These are phyloP conservation scores for Criorhina ranunculi DNA, from an alignment of 2,888 invertebrate species.

Conservation along the genomic window DNA sequence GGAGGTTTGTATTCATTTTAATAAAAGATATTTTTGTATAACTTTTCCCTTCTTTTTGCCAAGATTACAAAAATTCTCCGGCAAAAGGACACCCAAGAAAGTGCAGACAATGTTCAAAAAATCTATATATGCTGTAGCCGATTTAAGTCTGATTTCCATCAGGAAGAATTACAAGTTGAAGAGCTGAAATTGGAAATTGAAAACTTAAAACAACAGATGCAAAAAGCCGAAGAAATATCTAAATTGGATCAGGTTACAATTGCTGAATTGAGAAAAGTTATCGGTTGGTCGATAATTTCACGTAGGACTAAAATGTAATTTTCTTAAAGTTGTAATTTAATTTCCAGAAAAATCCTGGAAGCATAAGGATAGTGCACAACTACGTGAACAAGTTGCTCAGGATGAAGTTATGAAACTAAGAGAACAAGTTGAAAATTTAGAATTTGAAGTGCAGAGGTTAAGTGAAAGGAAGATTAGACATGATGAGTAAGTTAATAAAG, in stretches of 20 bases:
- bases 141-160: conserved; percentile 80
- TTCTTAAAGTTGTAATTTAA: neutral
- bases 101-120: conserved; percentile 83
- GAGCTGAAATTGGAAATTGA: conserved; percentile 80
- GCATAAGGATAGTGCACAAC: conserved; percentile 83
- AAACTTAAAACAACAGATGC: conserved; percentile 79
- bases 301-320: neutral
- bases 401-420: conserved; percentile 82
- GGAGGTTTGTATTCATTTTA: conserved; percentile 78
- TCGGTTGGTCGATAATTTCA: conserved; percentile 78
- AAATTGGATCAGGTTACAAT: conserved; percentile 83
- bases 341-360: conserved; percentile 83
- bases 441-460: conserved; percentile 81
- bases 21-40: neutral
- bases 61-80: conserved; percentile 82
- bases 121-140: conserved; percentile 81
- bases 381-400: conserved; percentile 83
- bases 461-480: conserved; percentile 80
- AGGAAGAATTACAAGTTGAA: conserved; percentile 79
- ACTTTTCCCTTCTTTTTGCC: neutral
- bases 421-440: conserved; percentile 81
- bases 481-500: conserved; percentile 78
- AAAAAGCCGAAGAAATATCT: conserved; percentile 79
- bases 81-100: conserved; percentile 82
- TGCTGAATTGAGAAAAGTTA: conserved; percentile 81